Evolutionary conservation across 2,888 invertebrate genomes (phyloP).

Genomic region (Eupithecia tripunctaria): DNA sequence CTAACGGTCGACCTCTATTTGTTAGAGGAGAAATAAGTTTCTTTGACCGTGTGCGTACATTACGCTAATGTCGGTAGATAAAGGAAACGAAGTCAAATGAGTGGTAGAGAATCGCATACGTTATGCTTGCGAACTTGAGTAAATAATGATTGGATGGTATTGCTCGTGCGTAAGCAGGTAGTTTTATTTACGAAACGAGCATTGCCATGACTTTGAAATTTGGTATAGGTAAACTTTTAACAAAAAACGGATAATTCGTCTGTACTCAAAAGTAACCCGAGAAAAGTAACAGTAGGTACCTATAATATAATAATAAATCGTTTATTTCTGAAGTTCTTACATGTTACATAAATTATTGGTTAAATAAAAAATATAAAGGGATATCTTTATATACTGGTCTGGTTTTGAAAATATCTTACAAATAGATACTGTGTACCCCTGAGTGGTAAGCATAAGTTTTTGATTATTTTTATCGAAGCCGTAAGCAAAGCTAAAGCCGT

Average conservation of each 20-base stretch:
- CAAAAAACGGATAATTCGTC: background rate
- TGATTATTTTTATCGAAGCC: no score
- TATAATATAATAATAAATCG: no score
- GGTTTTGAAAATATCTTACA: no score
- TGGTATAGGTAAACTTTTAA: background rate
- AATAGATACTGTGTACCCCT: no score
- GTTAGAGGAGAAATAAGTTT: conserved; percentile 78
- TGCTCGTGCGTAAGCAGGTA: background rate
- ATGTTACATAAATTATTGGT: no score
- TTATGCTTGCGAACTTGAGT: conserved; percentile 2
- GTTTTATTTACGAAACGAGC: background rate
- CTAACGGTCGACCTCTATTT: conserved; percentile 81
- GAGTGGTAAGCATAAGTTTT: no score
- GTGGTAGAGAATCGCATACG: conserved; percentile 19
- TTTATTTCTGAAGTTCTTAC: no score
- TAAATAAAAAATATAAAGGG: no score
- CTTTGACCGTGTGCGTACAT: conserved; percentile 61
- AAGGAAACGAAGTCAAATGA: conserved; percentile 54
- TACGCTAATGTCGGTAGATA: conserved; percentile 55
- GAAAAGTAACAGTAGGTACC: no score
- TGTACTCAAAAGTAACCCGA: background rate
- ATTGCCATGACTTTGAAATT: background rate
- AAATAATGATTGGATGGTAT: background rate
- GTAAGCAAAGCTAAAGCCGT: no score
- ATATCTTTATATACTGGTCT: no score